Percentiles rank a stretch among this genome's conserved stretches.
Evolutionary conservation across 2,113 vertebrate species (phyloP).

Genomic region (Brachyistius frenatus): DNA sequence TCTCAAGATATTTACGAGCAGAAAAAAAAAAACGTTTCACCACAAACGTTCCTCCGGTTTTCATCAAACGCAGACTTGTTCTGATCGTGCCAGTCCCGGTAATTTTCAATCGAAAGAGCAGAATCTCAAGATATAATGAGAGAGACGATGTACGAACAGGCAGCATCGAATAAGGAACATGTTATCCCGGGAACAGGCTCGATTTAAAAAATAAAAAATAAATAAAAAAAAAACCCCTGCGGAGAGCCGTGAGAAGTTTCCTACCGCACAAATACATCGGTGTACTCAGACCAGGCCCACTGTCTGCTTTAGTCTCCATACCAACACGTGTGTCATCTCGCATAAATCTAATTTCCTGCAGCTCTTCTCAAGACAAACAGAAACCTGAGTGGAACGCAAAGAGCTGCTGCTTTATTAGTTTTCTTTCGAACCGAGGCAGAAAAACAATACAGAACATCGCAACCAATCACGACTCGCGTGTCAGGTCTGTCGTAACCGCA

Average conservation of each 20-base stretch:
- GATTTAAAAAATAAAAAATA: background rate
- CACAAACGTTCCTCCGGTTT: background rate
- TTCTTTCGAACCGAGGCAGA: background rate
- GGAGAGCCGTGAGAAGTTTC: conserved; percentile 13
- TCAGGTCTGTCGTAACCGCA: background rate
- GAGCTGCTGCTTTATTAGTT: background rate
- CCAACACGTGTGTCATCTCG: background rate
- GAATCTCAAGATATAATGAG: conserved; percentile 26
- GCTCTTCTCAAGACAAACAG: conserved; percentile 3
- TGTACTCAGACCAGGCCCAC: background rate
- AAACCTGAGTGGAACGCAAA: background rate
- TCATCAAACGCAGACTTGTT: background rate
- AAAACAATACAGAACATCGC: background rate
- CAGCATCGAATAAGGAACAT: background rate
- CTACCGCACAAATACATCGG: background rate
- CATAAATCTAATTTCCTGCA: background rate
- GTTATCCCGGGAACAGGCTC: background rate
- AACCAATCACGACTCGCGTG: background rate
- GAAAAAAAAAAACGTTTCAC: background rate
- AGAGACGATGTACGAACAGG: background rate
- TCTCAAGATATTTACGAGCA: background rate
- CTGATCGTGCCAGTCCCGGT: background rate
- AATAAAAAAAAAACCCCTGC: background rate
- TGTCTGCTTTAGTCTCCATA: background rate
- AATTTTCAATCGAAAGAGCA: background rate